phyloP scores from a whole-genome alignment of 2,888 invertebrate species.

The Eledona agricola region DNA sequence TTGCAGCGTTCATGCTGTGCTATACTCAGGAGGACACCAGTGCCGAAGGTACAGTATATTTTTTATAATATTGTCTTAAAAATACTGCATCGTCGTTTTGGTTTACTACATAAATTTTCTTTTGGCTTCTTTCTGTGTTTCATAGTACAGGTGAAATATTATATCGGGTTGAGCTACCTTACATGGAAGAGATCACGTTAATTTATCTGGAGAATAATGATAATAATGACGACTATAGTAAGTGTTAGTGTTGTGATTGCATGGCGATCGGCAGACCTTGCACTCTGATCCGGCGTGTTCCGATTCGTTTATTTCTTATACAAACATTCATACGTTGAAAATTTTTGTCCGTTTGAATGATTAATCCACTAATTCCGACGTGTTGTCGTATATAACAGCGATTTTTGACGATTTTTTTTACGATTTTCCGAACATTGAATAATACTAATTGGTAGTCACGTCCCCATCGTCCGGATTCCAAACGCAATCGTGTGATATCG shows the following conservation, averaged over 20 bases:
- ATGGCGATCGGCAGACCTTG: conserved; percentile 56
- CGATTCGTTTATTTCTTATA: conserved; percentile 28
- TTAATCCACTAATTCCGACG: conserved; percentile 13
- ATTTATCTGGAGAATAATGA: conserved; percentile 90
- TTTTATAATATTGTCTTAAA: conserved; percentile 35
- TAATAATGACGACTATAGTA: conserved; percentile 68
- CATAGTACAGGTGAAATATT: conserved; percentile 83
- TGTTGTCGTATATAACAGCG: no score
- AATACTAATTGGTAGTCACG: no score
- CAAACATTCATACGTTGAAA: no score
- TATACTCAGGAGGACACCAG: conserved; percentile 92
- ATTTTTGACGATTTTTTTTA: conserved; percentile 10
- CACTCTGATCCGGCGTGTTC: conserved; percentile 48
- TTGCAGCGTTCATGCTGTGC: conserved; percentile 94
- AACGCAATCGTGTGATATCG: no score
- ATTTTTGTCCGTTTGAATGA: conserved; percentile 15
- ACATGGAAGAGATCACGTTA: conserved; percentile 93
- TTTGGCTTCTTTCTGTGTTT: conserved; percentile 65
- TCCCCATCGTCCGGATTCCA: no score
- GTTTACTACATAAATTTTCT: conserved; percentile 61
- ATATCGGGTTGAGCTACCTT: conserved; percentile 92
- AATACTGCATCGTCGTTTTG: conserved; percentile 52
- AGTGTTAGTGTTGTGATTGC: conserved; percentile 75
- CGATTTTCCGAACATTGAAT: no score
- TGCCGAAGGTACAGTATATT: conserved; percentile 80